phyloP scores from a whole-genome alignment of 2,113 vertebrate species.

The Phalacrocorax aristotelis region DNA sequence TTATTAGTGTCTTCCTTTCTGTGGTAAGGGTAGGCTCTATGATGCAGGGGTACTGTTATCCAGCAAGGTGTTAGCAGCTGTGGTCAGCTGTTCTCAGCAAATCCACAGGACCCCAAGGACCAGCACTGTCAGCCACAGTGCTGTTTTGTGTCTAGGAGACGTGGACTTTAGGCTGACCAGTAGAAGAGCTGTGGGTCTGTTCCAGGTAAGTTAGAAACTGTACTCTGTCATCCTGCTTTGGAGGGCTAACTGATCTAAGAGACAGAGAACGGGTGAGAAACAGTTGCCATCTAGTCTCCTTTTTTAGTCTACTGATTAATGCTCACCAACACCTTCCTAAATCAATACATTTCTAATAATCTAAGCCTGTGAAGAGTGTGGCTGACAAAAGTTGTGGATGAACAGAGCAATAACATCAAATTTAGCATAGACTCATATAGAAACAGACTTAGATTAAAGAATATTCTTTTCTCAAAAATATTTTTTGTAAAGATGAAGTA shows the following conservation, averaged over 20 bases:
- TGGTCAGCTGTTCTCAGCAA: neutral
- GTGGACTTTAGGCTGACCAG: neutral
- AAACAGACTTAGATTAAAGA: neutral
- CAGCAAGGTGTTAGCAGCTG: neutral
- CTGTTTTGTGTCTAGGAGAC: neutral
- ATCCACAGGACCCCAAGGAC: neutral
- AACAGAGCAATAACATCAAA: neutral
- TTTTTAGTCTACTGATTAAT: neutral
- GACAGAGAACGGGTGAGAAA: neutral
- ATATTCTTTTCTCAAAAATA: neutral
- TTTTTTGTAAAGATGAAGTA: neutral
- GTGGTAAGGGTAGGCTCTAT: neutral
- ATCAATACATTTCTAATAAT: neutral
- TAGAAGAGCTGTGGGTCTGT: neutral
- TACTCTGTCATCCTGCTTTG: neutral
- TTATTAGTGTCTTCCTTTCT: neutral
- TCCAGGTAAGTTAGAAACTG: neutral
- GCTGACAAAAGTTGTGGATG: neutral
- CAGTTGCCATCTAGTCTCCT: neutral
- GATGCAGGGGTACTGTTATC: neutral
- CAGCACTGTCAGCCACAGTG: too few species aligned
- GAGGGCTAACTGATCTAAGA: neutral
- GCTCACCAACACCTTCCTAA: neutral
- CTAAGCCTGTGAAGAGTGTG: neutral
- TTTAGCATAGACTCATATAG: neutral